Percentiles rank a stretch among this genome's conserved stretches.
Conservation (phyloP, 2,113 vertebrate genomes). For the Perccottus glenii region DNA sequence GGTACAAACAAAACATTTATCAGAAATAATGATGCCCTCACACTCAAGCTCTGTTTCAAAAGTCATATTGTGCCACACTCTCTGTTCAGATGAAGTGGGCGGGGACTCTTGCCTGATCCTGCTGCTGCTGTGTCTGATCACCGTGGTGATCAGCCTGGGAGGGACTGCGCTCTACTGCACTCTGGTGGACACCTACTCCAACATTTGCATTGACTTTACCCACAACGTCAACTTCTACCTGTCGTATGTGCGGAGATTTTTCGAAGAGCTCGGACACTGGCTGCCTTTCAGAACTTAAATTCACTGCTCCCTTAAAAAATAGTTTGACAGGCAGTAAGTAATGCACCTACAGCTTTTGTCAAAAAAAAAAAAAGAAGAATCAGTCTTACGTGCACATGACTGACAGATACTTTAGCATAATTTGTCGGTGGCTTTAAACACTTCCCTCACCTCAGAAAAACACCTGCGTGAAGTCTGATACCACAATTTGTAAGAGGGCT, state of each 20-base stretch:
- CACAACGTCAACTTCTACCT: constrained; percentile 90
- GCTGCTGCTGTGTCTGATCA: constrained; percentile 88
- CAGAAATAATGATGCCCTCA: background rate
- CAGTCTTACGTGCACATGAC: no score
- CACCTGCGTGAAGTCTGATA: background rate
- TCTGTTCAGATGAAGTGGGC: constrained; percentile 84
- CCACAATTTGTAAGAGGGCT: constrained; percentile 18
- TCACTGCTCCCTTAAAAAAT: no score
- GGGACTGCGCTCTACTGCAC: constrained; percentile 94
- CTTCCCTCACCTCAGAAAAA: constrained; percentile 14
- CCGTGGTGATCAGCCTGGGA: constrained; percentile 92
- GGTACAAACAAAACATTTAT: constrained; percentile 34
- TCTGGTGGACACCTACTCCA: constrained; percentile 87
- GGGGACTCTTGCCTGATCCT: constrained; percentile 91
- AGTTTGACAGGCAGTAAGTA: no score
- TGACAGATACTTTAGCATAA: background rate
- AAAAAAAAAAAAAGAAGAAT: no score
- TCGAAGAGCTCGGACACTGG: constrained; percentile 86
- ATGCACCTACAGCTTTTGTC: no score
- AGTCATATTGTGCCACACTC: background rate
- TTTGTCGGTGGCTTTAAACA: background rate
- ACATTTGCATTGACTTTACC: constrained; percentile 91
- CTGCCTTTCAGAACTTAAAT: constrained; percentile 80
- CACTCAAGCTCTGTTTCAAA: background rate
- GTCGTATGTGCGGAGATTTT: constrained; percentile 76